Conservation (phyloP, 2,113 vertebrate genomes). For the Willisornis vidua region DNA sequence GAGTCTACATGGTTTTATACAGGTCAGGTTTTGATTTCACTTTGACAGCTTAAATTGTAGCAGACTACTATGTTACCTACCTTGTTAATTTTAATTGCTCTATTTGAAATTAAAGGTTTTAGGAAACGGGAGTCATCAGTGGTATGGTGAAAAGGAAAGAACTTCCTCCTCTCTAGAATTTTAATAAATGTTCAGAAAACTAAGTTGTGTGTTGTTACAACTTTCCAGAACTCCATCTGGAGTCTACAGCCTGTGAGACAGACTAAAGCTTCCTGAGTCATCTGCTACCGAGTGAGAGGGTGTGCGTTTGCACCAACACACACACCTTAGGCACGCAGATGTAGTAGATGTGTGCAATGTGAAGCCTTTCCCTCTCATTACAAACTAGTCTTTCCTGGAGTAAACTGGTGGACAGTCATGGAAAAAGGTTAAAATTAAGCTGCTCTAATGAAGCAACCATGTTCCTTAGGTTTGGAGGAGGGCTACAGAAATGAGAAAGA, state of each 20-base stretch:
- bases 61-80: neutral
- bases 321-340: neutral
- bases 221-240: neutral
- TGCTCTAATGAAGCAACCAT: neutral
- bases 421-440: neutral
- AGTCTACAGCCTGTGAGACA: neutral
- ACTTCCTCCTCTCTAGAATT: neutral
- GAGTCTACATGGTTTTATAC: neutral
- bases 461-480: neutral
- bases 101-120: neutral
- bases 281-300: neutral
- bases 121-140: neutral
- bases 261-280: neutral
- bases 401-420: neutral
- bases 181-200: neutral
- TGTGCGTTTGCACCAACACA: neutral
- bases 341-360: neutral
- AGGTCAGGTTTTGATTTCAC: neutral
- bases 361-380: neutral
- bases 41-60: neutral
- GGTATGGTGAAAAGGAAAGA: neutral
- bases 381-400: neutral
- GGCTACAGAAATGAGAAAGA: neutral
- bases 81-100: neutral
- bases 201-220: neutral